Conservation (phyloP, 2,888 invertebrate genomes). For the Dromius quadrimaculatus region DNA sequence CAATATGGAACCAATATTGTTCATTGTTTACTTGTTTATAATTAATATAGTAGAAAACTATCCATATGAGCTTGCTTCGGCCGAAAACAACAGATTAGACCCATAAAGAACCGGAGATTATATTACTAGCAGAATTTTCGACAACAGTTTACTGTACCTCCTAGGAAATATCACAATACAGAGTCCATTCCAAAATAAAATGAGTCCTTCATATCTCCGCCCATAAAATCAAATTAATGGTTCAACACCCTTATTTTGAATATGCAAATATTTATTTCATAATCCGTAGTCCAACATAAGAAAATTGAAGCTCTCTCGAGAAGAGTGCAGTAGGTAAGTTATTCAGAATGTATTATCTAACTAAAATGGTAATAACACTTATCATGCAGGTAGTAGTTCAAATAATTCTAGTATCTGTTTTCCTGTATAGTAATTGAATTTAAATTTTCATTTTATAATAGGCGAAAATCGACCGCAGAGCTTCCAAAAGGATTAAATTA, state of each 20-base stretch:
- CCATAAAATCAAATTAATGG: not conserved
- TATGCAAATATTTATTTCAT: slow-evolving; percentile 25
- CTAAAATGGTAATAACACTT: slow-evolving; percentile 18
- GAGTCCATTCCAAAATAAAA: slow-evolving; percentile 6
- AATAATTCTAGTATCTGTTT: slow-evolving; percentile 28
- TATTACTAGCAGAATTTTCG: not conserved
- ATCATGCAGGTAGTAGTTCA: slow-evolving; percentile 7
- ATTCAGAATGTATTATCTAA: slow-evolving; percentile 33
- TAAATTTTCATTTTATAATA: slow-evolving; percentile 37
- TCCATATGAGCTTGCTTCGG: no score
- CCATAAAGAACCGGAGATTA: slow-evolving; percentile 10
- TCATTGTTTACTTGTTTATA: no score
- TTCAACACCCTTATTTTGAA: slow-evolving; percentile 1
- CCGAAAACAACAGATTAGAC: not conserved
- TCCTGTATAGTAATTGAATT: slow-evolving; percentile 10
- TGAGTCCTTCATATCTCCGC: not conserved
- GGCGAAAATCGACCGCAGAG: slow-evolving; percentile 10
- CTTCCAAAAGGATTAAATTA: slow-evolving; percentile 11
- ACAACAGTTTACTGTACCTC: no score
- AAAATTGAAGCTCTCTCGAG: slow-evolving; percentile 8
- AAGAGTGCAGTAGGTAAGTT: slow-evolving; percentile 18
- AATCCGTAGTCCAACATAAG: not conserved
- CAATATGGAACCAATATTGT: no score
- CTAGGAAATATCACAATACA: no score
- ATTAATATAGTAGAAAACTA: no score